These are phyloP conservation scores for Eublepharis macularius DNA, from an alignment of 2,113 vertebrate species.

Conservation along the genomic window DNA sequence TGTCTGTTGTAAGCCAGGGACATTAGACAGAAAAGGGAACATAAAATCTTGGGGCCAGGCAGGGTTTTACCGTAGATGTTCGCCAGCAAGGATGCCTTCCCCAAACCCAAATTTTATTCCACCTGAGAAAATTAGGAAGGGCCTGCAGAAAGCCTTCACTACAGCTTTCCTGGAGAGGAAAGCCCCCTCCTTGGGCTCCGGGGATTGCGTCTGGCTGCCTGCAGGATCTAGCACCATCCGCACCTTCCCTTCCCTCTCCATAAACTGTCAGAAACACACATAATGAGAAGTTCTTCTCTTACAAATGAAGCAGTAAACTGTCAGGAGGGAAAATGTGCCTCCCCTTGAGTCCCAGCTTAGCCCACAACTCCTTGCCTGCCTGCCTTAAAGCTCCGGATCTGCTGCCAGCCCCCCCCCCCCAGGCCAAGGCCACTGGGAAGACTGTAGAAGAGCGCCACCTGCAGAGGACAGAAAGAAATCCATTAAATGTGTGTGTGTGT, in stretches of 20 bases:
- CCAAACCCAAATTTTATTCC: background rate
- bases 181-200: background rate
- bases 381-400: background rate
- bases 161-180: background rate
- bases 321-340: conserved; percentile 58
- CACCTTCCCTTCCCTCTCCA: rapidly evolving
- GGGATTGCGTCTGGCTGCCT: rapidly evolving
- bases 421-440: background rate
- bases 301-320: conserved; percentile 58
- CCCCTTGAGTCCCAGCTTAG: conserved; percentile 49
- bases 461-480: conserved; percentile 18
- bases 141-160: background rate
- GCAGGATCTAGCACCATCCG: background rate
- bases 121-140: background rate
- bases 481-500: too few relatives aligned
- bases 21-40: background rate
- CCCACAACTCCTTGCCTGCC: conserved; percentile 39
- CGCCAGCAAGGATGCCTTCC: background rate
- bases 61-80: background rate
- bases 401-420: background rate
- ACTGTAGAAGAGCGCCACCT: conserved; percentile 51
- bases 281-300: conserved; percentile 60
- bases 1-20: too few relatives aligned
- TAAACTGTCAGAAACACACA: conserved; percentile 59
- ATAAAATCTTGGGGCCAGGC: background rate